Percentiles rank a stretch among this genome's conserved stretches.
Conservation (phyloP, 2,888 invertebrate genomes). For the Epirrita christyi region DNA sequence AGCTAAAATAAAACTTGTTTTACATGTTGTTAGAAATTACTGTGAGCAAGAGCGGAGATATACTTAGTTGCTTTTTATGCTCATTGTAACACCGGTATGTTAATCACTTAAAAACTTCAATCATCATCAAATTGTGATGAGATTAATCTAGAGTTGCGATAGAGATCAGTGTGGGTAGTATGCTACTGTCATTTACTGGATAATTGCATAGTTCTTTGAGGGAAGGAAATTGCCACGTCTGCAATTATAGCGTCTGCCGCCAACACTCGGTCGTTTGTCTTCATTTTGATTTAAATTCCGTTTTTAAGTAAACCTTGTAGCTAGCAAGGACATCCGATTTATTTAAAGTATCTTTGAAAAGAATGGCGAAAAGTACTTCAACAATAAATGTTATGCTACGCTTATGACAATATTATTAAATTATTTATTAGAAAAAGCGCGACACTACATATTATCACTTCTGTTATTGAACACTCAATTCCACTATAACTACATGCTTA, state of each 20-base stretch:
- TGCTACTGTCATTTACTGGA: conserved; percentile 53
- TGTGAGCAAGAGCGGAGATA: too few species aligned
- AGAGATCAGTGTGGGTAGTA: conserved; percentile 49
- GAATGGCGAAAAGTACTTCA: too few species aligned
- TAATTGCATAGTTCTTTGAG: conserved; percentile 50
- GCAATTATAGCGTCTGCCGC: conserved; percentile 56
- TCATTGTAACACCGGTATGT: neutral
- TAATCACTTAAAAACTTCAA: conserved; percentile 3
- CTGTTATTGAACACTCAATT: too few species aligned
- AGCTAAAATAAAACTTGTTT: neutral
- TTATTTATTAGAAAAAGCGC: too few species aligned
- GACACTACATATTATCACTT: too few species aligned
- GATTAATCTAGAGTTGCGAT: conserved; percentile 40
- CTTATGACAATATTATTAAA: too few species aligned
- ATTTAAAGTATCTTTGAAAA: neutral
- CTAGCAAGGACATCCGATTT: conserved; percentile 7
- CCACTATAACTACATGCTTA: too few species aligned
- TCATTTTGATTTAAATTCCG: conserved; percentile 28
- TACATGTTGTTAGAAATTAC: too few species aligned
- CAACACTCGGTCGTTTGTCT: conserved; percentile 42
- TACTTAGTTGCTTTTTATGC: neutral
- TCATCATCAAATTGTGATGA: conserved; percentile 2
- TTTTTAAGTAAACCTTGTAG: conserved; percentile 9
- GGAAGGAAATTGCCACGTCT: conserved; percentile 43
- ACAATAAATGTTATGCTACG: too few species aligned